Evolutionary conservation across 1,140 invertebrate genomes (phyloP), one percentile per base, ranked within the genome.

Genomic region (Polypedilum vanderplanki): DNA sequence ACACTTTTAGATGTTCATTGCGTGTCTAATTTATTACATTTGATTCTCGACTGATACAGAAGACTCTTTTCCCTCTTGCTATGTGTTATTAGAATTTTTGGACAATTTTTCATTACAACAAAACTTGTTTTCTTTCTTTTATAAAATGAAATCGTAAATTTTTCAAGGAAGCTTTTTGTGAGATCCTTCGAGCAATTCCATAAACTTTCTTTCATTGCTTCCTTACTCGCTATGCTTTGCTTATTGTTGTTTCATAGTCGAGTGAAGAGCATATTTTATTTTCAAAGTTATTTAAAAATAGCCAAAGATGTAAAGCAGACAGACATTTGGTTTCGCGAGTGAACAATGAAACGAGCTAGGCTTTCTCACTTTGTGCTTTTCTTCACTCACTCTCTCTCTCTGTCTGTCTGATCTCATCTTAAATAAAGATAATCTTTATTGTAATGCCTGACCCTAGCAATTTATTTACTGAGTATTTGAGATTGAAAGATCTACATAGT

Each of bases 31-130:
- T 57, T 57, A 57, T 33, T 33, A 33, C 24, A 33, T 57, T 57
- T 57, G 46, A 57, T 57, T 57, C 24, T 57, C 46, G n/a, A n/a
- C 46, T 57, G 46, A 57, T 57, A 57, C 46, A 57, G 46, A 57
- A n/a, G 24, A 33, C 24, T 33, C 24, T 33, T 33, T 33, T 5
- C 5, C 1, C 24, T 33, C 5, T 33, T 5, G 24, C 2, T 33
- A 33, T 33, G 24, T 33, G 24, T 33, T 57, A 57, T 57, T 57
- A n/a, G 10, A 15, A 9, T n/a, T 57, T 57, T 57, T 57, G 46
- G 24, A 33, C 24, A 33, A 33, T 33, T 33, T 33, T 33, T 33
- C 24, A 33, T 33, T 33, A 33, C 24, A 33, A 33, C 24, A 33
- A 5, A 33, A 33, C 24, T 33, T 33, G 5, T 33, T 33, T 33